Percentiles rank a stretch among this genome's conserved stretches.
Evolutionary conservation across 2,888 invertebrate genomes (phyloP).

Genomic region (Drosophila nr. fundita): DNA sequence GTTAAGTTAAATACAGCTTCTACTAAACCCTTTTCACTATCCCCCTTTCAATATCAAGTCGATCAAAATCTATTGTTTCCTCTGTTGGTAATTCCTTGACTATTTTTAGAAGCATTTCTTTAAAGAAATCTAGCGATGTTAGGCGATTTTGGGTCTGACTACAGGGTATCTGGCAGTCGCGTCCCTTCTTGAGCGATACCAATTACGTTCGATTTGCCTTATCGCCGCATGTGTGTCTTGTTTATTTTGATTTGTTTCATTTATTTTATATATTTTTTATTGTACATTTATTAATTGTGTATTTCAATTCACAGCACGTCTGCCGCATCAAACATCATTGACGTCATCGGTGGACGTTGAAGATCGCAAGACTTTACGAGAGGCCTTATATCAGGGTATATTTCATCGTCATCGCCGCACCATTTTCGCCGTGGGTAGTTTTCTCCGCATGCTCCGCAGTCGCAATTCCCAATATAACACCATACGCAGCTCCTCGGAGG

Average conservation of each 20-base stretch:
- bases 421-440: slow-evolving; percentile 91
- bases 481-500: slow-evolving; percentile 87
- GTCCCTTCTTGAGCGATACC: not conserved
- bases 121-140: not conserved
- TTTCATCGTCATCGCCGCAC: slow-evolving; percentile 91
- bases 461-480: slow-evolving; percentile 92
- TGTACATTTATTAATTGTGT: slow-evolving; percentile 37
- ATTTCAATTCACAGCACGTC: slow-evolving; percentile 83
- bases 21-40: not conserved
- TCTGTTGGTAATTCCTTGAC: not conserved
- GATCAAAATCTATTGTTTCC: not conserved
- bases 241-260: slow-evolving; percentile 7
- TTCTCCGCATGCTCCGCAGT: slow-evolving; percentile 90
- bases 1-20: not conserved
- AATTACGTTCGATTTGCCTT: slow-evolving; percentile 28
- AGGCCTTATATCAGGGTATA: slow-evolving; percentile 91
- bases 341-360: slow-evolving; percentile 88
- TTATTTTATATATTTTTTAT: slow-evolving; percentile 18
- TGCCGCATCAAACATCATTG: slow-evolving; percentile 88
- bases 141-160: not conserved
- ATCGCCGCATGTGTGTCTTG: slow-evolving; percentile 30
- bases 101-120: not conserved
- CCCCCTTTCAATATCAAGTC: not conserved
- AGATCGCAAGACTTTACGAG: slow-evolving; percentile 89
- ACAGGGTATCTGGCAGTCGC: slow-evolving; percentile 3